Evolutionary conservation across 2,797 vertebrate genomes (phyloP), one percentile per base, ranked within the genome.

Genomic region (Enteromius viviparus): DNA sequence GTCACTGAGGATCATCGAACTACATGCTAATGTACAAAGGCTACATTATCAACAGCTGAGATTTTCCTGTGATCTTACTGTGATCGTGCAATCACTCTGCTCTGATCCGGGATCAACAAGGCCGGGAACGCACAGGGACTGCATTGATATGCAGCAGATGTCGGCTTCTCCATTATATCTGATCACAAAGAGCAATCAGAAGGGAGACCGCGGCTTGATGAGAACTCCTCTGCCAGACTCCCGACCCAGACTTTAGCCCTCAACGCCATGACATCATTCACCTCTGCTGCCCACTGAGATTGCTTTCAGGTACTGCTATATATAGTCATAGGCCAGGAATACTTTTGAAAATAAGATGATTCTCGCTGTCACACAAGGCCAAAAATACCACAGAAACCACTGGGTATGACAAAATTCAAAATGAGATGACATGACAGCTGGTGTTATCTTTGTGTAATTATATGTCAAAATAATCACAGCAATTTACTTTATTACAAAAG

Each of bases 171-270:
- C 45, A 85, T 85, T 85, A 83, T 77, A 85, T 87, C 69, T 84
- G 80, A 87, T 85, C 55, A 78, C 62, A 87, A 82, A 74, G 76
- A 81, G 81, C 80, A 83, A 87, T 85, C 87, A 85, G 83, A 72
- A 37, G 32, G 47, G 49, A 76, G 78, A 65, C 62, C 51, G 55
- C 34, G 21, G 78, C 65, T 65, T 79, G 83, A 87, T 72, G 65
- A 77, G 49, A 76, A 82, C 60, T 60, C 58, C 78, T 74, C 79
- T 81, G 76, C 81, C 66, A 84, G 81, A 78, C 49, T 85, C 62
- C 37, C 26, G 40, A 12, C 49, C 79, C 49, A 84, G 81, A 81
- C 85, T 72, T 26, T 53, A 60, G 23, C 17, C 62, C 29, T 69
- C 60, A 42, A 71, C 51, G 34, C 82, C 75, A 82, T 87, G 83